Percentiles rank a stretch among this genome's conserved stretches.
Evolutionary conservation across 2,797 vertebrate species (phyloP).

Genomic region (Clarias laeviceps): DNA sequence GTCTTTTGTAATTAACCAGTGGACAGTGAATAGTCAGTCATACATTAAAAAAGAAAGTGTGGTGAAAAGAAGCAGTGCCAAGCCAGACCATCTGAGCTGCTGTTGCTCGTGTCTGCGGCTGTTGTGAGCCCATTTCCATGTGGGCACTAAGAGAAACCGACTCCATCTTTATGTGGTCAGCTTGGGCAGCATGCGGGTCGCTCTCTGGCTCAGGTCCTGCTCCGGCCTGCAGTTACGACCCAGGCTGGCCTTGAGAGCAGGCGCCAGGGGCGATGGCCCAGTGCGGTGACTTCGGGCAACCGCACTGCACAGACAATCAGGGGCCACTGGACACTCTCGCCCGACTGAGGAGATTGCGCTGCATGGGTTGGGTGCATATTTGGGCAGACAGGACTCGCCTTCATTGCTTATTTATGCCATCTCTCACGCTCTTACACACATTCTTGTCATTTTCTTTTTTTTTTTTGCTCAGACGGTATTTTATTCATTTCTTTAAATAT

Average conservation of each 20-base stretch:
- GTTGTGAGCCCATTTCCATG: conserved; percentile 38
- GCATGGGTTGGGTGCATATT: conserved; percentile 35
- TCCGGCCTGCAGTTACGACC: conserved; percentile 62
- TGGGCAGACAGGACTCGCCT: conserved; percentile 39
- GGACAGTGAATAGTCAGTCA: conserved; percentile 12
- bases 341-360: conserved; percentile 38
- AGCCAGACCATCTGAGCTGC: conserved; percentile 7
- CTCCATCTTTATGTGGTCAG: conserved; percentile 54
- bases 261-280: conserved; percentile 69
- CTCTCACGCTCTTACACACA: conserved; percentile 21
- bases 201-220: conserved; percentile 40
- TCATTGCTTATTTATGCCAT: conserved; percentile 48
- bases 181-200: conserved; percentile 30
- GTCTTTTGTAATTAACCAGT: conserved; percentile 17
- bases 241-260: conserved; percentile 65
- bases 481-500: conserved; percentile 24
- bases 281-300: conserved; percentile 51
- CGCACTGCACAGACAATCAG: conserved; percentile 60
- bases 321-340: conserved; percentile 50
- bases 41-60: neutral
- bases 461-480: conserved; percentile 16
- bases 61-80: conserved; percentile 4
- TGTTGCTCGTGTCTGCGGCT: conserved; percentile 30
- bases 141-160: conserved; percentile 38
- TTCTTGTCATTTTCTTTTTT: conserved; percentile 28